Percentiles rank a stretch among this genome's conserved stretches.
phyloP scores from a whole-genome alignment of 2,113 vertebrate species.

The Spermophilus dauricus region DNA sequence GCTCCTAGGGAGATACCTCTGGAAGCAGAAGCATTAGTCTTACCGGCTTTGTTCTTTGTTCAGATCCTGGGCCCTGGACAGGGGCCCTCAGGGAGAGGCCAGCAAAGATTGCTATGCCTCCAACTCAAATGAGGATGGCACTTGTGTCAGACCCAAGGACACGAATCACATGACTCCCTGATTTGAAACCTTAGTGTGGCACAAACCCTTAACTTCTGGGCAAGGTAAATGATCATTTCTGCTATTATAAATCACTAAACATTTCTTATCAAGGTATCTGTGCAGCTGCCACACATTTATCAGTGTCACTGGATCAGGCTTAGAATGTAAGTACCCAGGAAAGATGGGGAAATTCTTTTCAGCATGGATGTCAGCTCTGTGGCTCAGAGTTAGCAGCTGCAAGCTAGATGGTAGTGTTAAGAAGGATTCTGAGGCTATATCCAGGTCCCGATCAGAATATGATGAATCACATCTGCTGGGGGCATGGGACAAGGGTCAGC shows the following conservation, averaged over 20 bases:
- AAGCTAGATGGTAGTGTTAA: background rate
- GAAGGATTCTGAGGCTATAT: background rate
- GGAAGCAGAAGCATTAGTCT: rapidly evolving
- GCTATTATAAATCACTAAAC: background rate
- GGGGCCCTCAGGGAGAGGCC: too few relatives aligned
- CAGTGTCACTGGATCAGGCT: background rate
- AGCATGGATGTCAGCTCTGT: background rate
- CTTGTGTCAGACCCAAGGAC: background rate
- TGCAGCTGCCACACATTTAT: background rate
- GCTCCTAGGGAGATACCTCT: rapidly evolving
- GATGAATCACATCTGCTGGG: background rate
- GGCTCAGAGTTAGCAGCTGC: rapidly evolving
- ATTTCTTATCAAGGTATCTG: background rate
- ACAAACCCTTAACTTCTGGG: background rate
- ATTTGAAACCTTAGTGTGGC: background rate
- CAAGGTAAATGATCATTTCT: background rate
- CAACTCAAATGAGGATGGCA: background rate
- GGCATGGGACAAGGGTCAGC: rapidly evolving
- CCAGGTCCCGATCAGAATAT: background rate
- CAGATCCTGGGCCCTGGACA: background rate
- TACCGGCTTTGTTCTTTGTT: background rate
- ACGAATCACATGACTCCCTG: rapidly evolving
- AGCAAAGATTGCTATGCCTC: background rate
- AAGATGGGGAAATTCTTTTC: background rate
- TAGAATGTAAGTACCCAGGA: background rate